Percentiles rank a stretch among this genome's conserved stretches.
These are phyloP conservation scores for Sebastes hopkinsi DNA, from an alignment of 2,797 vertebrate genomes.

Conservation along the genomic window DNA sequence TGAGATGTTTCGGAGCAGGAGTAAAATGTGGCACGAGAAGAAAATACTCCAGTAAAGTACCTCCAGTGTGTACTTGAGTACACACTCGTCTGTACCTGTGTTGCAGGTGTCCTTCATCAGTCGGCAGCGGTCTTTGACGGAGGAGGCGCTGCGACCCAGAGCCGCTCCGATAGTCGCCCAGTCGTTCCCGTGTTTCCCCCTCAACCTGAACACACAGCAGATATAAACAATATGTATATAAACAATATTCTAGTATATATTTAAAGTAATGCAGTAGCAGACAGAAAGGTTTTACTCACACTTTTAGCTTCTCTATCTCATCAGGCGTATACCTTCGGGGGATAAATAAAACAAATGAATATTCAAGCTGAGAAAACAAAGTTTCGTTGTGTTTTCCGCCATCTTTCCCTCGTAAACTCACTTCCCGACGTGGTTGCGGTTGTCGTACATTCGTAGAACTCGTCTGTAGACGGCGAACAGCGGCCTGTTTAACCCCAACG, in stretches of 20 bases:
- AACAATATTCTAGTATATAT: too few relatives aligned
- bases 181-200: conserved; percentile 95
- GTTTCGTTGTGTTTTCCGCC: fast-evolving
- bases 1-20: too few relatives aligned
- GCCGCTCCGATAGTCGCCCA: conserved; percentile 98
- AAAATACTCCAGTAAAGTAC: too few relatives aligned
- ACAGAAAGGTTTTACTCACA: conserved; percentile 81
- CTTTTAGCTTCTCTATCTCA: conserved; percentile 96
- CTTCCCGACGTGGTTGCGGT: conserved; percentile 99
- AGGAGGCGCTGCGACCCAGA: conserved; percentile 95
- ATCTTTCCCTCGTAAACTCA: conserved; percentile 73
- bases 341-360: neutral
- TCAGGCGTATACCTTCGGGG: conserved; percentile 89
- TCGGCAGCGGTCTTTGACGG: conserved; percentile 97
- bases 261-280: too few relatives aligned
- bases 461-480: conserved; percentile 98
- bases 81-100: conserved; percentile 83
- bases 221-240: too few relatives aligned
- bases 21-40: fast-evolving
- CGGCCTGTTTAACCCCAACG: conserved; percentile 94
- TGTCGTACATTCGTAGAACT: conserved; percentile 98
- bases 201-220: conserved; percentile 79
- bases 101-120: conserved; percentile 99
- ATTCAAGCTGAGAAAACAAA: neutral
- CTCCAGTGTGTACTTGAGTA: too few relatives aligned